phyloP scores from a whole-genome alignment of 1,140 invertebrate species.

The Paramacrobiotus metropolitanus region DNA sequence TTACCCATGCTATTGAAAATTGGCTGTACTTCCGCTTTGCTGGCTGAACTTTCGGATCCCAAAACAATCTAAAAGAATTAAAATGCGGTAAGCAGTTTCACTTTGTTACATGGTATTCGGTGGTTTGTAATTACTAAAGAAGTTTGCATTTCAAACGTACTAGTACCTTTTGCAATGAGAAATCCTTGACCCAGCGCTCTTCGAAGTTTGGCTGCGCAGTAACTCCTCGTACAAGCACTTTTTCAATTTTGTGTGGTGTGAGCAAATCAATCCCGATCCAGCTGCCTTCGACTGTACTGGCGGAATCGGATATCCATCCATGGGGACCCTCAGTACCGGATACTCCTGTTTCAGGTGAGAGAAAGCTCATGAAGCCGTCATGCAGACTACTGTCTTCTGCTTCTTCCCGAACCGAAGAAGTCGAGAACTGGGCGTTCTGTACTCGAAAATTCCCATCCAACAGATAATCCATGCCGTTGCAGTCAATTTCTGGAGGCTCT shows the following conservation, averaged over 20 bases:
- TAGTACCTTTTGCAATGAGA: too few relatives aligned
- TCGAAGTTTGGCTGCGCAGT: too few relatives aligned
- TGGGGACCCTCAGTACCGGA: background rate
- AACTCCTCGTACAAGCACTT: background rate
- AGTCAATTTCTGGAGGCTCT: background rate
- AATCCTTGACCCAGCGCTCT: too few relatives aligned
- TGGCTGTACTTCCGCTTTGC: too few relatives aligned
- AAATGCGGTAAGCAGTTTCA: too few relatives aligned
- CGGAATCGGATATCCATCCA: background rate
- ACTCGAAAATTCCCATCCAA: background rate
- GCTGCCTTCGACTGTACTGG: background rate
- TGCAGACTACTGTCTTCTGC: background rate
- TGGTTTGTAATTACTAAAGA: too few relatives aligned
- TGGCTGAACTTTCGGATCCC: too few relatives aligned
- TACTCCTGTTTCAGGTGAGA: background rate
- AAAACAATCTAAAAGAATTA: too few relatives aligned
- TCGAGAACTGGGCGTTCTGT: background rate
- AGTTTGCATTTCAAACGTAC: too few relatives aligned
- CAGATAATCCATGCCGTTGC: slow-evolving; percentile 1
- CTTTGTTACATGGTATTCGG: too few relatives aligned
- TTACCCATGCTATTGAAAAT: too few relatives aligned
- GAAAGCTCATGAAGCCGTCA: background rate
- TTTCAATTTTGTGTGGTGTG: background rate
- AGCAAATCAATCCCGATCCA: background rate
- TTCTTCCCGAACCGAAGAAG: background rate